Evolutionary conservation across 2,113 vertebrate genomes (phyloP), one percentile per base, ranked within the genome.

Genomic region (Apistogramma diplotaenia): DNA sequence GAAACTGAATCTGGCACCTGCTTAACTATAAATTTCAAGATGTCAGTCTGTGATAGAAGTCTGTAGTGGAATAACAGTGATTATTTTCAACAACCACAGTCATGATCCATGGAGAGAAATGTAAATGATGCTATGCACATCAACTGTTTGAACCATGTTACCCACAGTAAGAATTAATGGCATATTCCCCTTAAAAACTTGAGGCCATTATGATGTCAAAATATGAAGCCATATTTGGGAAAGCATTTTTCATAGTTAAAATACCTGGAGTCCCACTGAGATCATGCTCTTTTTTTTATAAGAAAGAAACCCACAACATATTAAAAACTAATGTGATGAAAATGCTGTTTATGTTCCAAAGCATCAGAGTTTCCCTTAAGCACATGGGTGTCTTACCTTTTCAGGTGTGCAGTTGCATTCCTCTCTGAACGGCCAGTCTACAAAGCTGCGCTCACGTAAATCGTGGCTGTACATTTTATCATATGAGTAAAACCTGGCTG

Each of bases 351-450:
- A 70, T 51, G 23, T 1, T 19, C 23, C 40, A 67, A 29, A 29
- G 2, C 62, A 29, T 49, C 62, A 67, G 6, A 23, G 4, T 0
- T 56, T 37, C 15, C 40, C 33, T 37, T 57, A 37, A 37, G 23
- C 33, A 33, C 15, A 0, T 8, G 1, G 4, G 6, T 1, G 1
- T 16, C 83, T 81, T 94, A 96, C 96, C 79, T 96, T 95, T 27
- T 95, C 96, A 0, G 96, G 96, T 29, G 94, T 94, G 70, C 95
- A 96, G 62, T 92, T 94, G 74, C 96, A 96, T 29, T 95, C 96
- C 46, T 96, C 94, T 71, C 56, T 92, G 61, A 96, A 96, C 3
- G 96, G 96, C 96, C 97, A 97, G 8, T 94, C 91, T 8, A 55
- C 76, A 78, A 96, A 97, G 9, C 94, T 96, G 77, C 89, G 92